These are phyloP conservation scores for Pheosia tremula DNA, from an alignment of 2,888 invertebrate genomes.

Conservation along the genomic window DNA sequence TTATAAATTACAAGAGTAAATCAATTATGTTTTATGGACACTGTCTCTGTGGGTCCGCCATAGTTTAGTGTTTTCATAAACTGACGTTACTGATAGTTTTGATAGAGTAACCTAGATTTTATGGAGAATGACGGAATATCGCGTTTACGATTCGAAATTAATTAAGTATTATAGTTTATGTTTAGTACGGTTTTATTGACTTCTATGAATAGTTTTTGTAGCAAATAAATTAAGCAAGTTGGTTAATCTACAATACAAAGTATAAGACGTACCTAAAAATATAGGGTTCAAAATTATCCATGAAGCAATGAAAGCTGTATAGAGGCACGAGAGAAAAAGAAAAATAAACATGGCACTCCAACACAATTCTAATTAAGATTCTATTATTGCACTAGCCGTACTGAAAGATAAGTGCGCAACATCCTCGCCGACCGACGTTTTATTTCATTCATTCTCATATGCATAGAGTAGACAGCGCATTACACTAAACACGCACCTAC, in stretches of 20 bases:
- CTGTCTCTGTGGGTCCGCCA: conserved; percentile 20
- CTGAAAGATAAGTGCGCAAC: background rate
- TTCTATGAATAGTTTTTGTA: background rate
- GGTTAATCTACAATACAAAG: no score
- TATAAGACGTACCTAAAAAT: no score
- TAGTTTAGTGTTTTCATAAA: conserved; percentile 28
- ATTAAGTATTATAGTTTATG: background rate
- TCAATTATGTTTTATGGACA: conserved; percentile 50
- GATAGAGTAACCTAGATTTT: conserved; percentile 5
- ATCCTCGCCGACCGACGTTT: background rate
- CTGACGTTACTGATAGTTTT: conserved; percentile 7
- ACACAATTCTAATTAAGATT: background rate
- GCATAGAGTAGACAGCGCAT: background rate
- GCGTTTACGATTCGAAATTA: background rate
- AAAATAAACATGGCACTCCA: background rate
- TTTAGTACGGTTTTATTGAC: background rate
- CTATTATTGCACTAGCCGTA: conserved; percentile 1
- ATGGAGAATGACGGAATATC: background rate
- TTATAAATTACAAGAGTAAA: conserved; percentile 47
- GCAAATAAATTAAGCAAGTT: no score
- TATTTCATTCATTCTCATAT: conserved; percentile 3
- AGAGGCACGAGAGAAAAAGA: no score
- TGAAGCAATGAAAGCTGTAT: no score
- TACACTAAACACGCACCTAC: conserved; percentile 5
- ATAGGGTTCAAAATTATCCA: no score